These are phyloP conservation scores for Drosophila birchii DNA, from an alignment of 2,888 invertebrate species.

Conservation along the genomic window DNA sequence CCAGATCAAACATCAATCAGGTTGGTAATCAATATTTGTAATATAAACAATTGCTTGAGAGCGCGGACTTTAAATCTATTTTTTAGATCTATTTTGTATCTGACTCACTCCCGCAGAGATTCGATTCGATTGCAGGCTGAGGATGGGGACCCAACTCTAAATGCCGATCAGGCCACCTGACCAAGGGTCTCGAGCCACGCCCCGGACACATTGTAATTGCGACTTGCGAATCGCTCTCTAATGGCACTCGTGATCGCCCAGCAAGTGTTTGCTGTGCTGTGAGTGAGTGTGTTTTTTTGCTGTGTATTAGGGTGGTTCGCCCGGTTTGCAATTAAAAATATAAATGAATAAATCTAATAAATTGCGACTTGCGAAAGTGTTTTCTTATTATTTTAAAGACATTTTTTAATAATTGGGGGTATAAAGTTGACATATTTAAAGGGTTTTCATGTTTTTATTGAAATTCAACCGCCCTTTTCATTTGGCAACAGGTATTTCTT, in stretches of 20 bases:
- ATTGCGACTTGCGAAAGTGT: not conserved
- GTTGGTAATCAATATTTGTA: too few relatives aligned
- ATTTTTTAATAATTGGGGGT: not conserved
- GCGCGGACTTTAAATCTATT: not conserved
- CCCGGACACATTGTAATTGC: slow-evolving; percentile 20
- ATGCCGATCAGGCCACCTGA: slow-evolving; percentile 34
- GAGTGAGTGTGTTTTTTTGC: slow-evolving; percentile 1
- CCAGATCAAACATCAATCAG: too few relatives aligned
- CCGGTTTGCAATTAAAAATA: not conserved
- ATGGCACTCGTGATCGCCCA: slow-evolving; percentile 24
- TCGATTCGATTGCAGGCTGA: slow-evolving; percentile 5
- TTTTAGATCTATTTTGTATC: not conserved
- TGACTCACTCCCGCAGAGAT: not conserved
- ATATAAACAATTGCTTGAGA: not conserved
- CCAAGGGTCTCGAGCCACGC: not conserved
- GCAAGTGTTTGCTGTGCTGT: slow-evolving; percentile 1
- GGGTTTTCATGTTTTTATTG: not conserved
- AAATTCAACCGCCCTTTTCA: not conserved
- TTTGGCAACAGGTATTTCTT: not conserved
- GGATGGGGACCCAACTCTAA: not conserved
- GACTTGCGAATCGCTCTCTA: slow-evolving; percentile 26
- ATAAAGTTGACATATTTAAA: too few relatives aligned
- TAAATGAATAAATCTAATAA: not conserved
- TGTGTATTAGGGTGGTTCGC: not conserved
- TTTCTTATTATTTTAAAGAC: not conserved